Evolutionary conservation across 2,113 vertebrate species (phyloP).

Genomic region (Tragelaphus buxtoni): DNA sequence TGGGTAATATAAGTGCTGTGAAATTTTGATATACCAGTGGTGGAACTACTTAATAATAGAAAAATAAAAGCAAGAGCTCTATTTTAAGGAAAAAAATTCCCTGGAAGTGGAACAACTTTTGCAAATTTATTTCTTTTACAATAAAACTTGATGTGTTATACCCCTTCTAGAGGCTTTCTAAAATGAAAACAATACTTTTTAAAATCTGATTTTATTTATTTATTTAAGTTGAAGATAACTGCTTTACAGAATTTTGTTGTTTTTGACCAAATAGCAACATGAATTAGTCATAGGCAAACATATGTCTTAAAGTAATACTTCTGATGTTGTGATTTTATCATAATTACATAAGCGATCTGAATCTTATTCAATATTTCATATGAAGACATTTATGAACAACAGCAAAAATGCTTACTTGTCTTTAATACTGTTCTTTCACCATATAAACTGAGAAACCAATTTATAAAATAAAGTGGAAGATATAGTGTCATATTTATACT

Average conservation of each 20-base stretch:
- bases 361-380: not conserved
- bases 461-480: not conserved
- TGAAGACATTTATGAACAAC: not conserved
- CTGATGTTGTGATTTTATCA: not conserved
- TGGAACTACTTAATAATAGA: not conserved
- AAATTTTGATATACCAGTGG: constrained; percentile 1
- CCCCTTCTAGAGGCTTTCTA: not conserved
- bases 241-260: not conserved
- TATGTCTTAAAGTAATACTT: not conserved
- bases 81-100: not conserved
- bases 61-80: constrained; percentile 1
- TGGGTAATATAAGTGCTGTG: not conserved
- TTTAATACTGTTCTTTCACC: not conserved
- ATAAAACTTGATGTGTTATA: not conserved
- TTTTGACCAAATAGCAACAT: not conserved
- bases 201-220: not conserved
- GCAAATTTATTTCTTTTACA: not conserved
- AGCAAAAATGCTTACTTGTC: not conserved
- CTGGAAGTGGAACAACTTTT: not conserved
- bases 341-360: not conserved
- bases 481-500: not conserved
- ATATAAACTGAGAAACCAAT: not conserved
- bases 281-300: not conserved
- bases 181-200: not conserved
- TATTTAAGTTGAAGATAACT: not conserved